phyloP scores from a whole-genome alignment of 2,113 vertebrate genomes.

The Poicephalus meyeri region DNA sequence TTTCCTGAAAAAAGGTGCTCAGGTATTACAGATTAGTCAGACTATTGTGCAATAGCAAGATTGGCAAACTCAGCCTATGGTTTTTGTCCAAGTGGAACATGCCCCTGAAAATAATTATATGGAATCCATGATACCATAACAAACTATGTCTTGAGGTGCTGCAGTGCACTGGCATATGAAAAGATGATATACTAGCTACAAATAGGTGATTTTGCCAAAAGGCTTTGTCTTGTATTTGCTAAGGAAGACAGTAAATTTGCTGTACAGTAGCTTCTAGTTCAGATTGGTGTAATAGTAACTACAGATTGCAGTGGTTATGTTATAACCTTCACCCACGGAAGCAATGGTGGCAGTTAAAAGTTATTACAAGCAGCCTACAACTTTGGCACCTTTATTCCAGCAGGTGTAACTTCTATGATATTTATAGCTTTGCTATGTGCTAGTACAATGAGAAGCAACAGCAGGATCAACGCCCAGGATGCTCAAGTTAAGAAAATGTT shows the following conservation, averaged over 20 bases:
- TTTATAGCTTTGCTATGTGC: not conserved
- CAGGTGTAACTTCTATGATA: not conserved
- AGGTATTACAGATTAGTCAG: not conserved
- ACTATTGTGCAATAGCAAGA: not conserved
- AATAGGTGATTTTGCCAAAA: not conserved
- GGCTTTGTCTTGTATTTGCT: not conserved
- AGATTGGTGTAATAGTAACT: not conserved
- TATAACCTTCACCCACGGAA: not conserved
- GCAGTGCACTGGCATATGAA: not conserved
- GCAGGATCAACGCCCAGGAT: not conserved
- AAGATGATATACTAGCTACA: not conserved
- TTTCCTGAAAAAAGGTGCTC: not conserved
- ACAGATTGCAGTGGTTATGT: not conserved
- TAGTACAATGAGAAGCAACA: not conserved
- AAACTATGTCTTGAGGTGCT: not conserved
- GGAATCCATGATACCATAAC: not conserved
- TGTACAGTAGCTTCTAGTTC: not conserved
- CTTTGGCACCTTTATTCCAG: not conserved
- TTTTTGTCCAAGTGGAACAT: not conserved
- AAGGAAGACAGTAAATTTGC: not conserved
- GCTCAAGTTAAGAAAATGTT: not conserved
- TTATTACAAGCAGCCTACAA: not conserved
- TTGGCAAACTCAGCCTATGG: not conserved
- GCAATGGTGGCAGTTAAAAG: too few species aligned
- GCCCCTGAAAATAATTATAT: not conserved